Conservation (phyloP, 2,888 invertebrate genomes). For the Eupelmus urozonus region DNA sequence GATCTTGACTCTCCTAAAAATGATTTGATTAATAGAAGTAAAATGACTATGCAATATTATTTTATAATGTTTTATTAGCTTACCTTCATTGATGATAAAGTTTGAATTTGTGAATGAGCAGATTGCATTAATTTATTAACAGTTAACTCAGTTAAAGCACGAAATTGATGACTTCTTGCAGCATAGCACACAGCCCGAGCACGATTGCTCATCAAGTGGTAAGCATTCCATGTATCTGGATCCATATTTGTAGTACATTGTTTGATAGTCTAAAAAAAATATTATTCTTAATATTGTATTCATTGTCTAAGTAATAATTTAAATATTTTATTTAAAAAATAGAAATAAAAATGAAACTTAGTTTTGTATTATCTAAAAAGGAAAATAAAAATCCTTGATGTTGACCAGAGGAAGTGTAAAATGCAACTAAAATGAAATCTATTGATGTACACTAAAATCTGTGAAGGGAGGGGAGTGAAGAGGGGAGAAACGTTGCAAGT, state of each 20-base stretch:
- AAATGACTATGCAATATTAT: not conserved
- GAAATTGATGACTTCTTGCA: conserved; percentile 82
- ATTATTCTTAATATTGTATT: conserved; percentile 30
- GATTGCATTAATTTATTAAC: conserved; percentile 82
- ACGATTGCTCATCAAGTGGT: conserved; percentile 83
- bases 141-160: conserved; percentile 82
- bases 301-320: conserved; percentile 11
- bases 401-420: not conserved
- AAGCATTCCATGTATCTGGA: conserved; percentile 84
- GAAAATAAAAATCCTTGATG: not conserved
- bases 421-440: conserved; percentile 20
- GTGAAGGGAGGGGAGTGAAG: conserved; percentile 13
- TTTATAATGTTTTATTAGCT: conserved; percentile 17
- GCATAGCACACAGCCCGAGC: conserved; percentile 84
- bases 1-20: conserved; percentile 77
- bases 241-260: conserved; percentile 84
- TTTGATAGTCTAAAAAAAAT: conserved; percentile 78
- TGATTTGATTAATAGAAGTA: not conserved
- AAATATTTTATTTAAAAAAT: not conserved
- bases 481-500: conserved; percentile 68
- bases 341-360: conserved; percentile 26
- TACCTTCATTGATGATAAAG: conserved; percentile 78
- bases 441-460: conserved; percentile 1
- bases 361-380: not conserved
- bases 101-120: conserved; percentile 78